Evolutionary conservation across 2,888 invertebrate species (phyloP), one percentile per base, ranked within the genome.

Genomic region (Synergus laeviventris): DNA sequence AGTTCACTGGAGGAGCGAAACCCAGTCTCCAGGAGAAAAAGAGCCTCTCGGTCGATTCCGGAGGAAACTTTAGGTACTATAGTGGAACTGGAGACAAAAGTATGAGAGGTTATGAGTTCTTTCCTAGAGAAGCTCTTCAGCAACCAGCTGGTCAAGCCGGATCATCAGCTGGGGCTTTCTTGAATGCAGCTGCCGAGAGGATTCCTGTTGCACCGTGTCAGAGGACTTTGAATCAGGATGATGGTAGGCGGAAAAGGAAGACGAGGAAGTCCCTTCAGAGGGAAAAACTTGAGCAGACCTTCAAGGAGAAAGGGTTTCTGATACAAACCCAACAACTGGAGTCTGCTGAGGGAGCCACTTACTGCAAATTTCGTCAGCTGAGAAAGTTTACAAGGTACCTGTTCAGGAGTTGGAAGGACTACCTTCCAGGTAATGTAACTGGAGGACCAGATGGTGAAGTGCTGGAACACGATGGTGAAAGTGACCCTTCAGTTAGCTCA

Each of bases 271-370:
- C 96, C n/a, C 89, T 96, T 39, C 96, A 97, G 85, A 91, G 97
- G 36, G 97, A 97, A 86, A 97, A 97, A 87, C 91, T 98, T 9
- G 97, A 97, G 90, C 96, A 97, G 89, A 97, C 97, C 0, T 97
- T 98, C 88, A 96, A 97, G 86, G 97, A 97, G 88, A 97, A 97
- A 87, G 97, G 97, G 0, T 97, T 98, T 89, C 92, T 98, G 70
- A 97, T 98, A 76, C 97, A 98, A 89, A 98, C 97, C 0, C 97
- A 98, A 89, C 97, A 98, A 88, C 91, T 97, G 74, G 97, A 97
- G 88, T 97, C 97, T 0, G 97, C 97, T 0, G 97, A 98, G 88
- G 97, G 97, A 0, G 97, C 97, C 0, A 97, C 97, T 0, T 98
- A 97, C 87, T 98, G 98, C 91, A 98, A 98, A 90, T 98, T 98